A percentile compares a stretch with the other conserved stretches of the same genome.
phyloP scores from a whole-genome alignment of 2,888 invertebrate genomes.

The Vesta saturnalis region DNA sequence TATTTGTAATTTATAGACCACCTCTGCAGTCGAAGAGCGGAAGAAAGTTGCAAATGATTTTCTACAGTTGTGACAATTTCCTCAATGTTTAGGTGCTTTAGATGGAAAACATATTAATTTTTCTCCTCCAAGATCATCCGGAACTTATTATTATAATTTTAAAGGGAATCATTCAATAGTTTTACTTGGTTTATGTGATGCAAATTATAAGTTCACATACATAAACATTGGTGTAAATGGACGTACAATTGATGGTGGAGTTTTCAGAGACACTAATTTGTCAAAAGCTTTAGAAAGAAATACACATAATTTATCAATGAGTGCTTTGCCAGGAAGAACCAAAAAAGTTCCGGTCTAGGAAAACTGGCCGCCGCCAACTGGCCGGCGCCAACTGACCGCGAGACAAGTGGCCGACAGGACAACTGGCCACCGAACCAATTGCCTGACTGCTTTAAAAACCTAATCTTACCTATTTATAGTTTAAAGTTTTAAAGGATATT shows the following conservation, averaged over 20 bases:
- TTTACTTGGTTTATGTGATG: conserved; percentile 41
- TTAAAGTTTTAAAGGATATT: too few relatives aligned
- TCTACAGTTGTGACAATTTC: neutral
- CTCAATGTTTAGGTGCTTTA: neutral
- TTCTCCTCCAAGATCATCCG: neutral
- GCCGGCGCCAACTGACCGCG: too few relatives aligned
- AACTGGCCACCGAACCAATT: too few relatives aligned
- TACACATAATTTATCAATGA: conserved; percentile 35
- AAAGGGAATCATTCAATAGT: conserved; percentile 5
- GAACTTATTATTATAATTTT: conserved; percentile 6
- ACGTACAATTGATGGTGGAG: conserved; percentile 46
- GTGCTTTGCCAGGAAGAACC: conserved; percentile 38
- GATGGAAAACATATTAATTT: conserved; percentile 1
- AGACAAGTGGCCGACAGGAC: too few relatives aligned
- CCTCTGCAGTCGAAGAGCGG: neutral
- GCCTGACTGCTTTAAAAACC: too few relatives aligned
- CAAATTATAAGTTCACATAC: conserved; percentile 42
- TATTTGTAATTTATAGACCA: neutral
- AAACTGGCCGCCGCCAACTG: too few relatives aligned
- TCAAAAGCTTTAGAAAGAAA: conserved; percentile 38
- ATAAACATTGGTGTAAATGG: conserved; percentile 34
- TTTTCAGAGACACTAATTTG: conserved; percentile 43
- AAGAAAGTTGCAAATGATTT: neutral
- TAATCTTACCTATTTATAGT: too few relatives aligned
- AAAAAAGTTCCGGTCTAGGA: conserved; percentile 13